A percentile compares a stretch with the other conserved stretches of the same genome.
These are phyloP conservation scores for Henricia sp. DNA, from an alignment of 53 echinoderm and acorn worm species.

Conservation along the genomic window DNA sequence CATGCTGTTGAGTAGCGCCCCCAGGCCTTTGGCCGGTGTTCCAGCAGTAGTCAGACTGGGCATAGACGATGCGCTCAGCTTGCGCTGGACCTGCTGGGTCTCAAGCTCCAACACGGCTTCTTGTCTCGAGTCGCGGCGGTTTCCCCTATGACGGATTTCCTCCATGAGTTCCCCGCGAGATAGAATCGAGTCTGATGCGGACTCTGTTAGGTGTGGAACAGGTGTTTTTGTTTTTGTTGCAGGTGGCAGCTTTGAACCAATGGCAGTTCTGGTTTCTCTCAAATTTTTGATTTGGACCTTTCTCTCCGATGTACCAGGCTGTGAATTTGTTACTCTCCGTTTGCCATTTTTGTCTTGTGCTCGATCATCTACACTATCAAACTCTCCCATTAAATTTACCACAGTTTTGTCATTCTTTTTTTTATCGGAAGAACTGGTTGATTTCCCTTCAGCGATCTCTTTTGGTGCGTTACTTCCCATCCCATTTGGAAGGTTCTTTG, in stretches of 20 bases:
- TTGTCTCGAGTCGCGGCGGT: constrained; percentile 21
- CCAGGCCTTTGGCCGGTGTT: constrained; percentile 8
- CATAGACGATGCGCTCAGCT: constrained; percentile 44
- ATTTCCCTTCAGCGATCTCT: background rate
- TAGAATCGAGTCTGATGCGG: constrained; percentile 41
- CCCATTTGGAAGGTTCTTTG: constrained; percentile 26
- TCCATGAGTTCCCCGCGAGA: constrained; percentile 48
- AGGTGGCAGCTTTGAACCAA: background rate
- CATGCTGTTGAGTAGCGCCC: constrained; percentile 70
- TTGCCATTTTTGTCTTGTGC: constrained; percentile 22
- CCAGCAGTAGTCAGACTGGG: constrained; percentile 18
- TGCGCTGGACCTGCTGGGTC: constrained; percentile 33
- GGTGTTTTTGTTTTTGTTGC: no score
- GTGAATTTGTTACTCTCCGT: background rate
- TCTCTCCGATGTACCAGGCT: background rate
- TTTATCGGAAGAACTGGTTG: background rate
- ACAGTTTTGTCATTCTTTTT: background rate
- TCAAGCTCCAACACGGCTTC: constrained; percentile 51
- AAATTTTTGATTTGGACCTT: background rate
- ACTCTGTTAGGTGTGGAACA: constrained; percentile 17
- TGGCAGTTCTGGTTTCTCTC: background rate
- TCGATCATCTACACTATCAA: constrained; percentile 33
- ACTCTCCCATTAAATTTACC: constrained; percentile 1
- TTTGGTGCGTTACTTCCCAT: background rate
- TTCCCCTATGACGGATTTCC: constrained; percentile 40